A percentile compares a stretch with the other conserved stretches of the same genome.
Conservation (phyloP, 2,888 invertebrate species). For the Microchrysa polita region DNA sequence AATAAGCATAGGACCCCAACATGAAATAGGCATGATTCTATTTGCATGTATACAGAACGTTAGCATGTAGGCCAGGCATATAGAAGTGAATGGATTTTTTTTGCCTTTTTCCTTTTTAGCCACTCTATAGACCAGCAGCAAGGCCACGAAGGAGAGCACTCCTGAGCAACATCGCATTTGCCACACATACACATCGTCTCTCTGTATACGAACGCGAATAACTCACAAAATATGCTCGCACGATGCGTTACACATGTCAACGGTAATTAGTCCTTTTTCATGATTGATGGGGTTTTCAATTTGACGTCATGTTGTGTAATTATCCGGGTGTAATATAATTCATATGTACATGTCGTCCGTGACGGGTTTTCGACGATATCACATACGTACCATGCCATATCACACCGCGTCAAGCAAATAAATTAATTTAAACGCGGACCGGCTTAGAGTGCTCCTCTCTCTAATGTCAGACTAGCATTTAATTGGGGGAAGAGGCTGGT, state of each 20-base stretch:
- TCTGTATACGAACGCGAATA: conserved; percentile 1
- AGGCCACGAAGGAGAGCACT: background rate
- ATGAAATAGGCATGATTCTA: no score
- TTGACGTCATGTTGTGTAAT: conserved; percentile 48
- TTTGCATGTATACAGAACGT: background rate
- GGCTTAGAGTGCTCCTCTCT: background rate
- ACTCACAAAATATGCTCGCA: conserved; percentile 40
- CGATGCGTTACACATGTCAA: conserved; percentile 50
- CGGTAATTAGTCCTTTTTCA: conserved; percentile 51
- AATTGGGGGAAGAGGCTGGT: no score
- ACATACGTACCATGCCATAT: no score
- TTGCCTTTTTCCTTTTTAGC: background rate
- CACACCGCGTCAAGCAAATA: conserved; percentile 31
- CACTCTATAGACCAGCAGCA: no score
- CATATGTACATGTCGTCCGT: conserved; percentile 32
- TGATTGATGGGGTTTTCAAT: conserved; percentile 51
- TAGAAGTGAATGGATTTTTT: no score
- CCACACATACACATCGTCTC: background rate
- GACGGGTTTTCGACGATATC: conserved; percentile 4
- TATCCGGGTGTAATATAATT: conserved; percentile 47
- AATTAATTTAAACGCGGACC: conserved; percentile 39
- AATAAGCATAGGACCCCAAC: background rate
- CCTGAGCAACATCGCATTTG: background rate
- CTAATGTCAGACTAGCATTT: no score
- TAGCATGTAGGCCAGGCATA: no score